Base-by-base conservation (phyloP, 2,797 vertebrate species). In the Leptoclinus maculatus region DNA sequence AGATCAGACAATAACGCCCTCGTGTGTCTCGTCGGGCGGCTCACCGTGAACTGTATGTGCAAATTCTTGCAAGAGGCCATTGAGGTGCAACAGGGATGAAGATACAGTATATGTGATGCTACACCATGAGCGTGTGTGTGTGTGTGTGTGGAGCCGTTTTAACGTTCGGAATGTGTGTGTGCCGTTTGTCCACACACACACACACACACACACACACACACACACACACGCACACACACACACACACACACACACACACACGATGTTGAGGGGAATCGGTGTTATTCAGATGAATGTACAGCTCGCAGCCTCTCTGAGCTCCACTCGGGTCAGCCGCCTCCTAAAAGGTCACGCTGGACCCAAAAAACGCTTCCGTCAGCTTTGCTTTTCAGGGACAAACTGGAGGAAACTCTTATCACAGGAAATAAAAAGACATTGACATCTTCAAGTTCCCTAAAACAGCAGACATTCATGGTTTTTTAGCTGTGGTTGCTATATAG, bases 1-100 rank as follows among this genome's bases (percentile, higher is more conserved):
- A 62, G 27, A 69, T 23, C 23, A 47, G 16, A 87, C 47, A 59
- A 36, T 3, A 38, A 59, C 47, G 47, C 21, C 36, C 23, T 17
- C 7, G 54, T 27, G 56, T 79, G 67, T 39, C 53, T 71, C 36
- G 39, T 14, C 43, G 19, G 70, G 63, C 67, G 68, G 84, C 86
- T 88, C 67, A 67, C 78, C 54, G 56, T 85, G 60, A 78, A 82
- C 74, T 91, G 65, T 49, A 83, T 93, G 94, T 95, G 95, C 93
- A 95, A 95, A 94, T 80, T 93, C 76, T 86, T 88, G 93, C 92
- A 91, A 92, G 94, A 95, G 94, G 93, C 91, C 91, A 89, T 89
- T 91, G 80, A 90, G 91, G 92, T 91, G 86, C 78, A 75, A 86
- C 82, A 86, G 79, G 80, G 89, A 85, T 76, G 80, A 70, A 82